Percentiles rank a stretch among this genome's conserved stretches.
These are phyloP conservation scores for Gonioctena quinquepunctata DNA, from an alignment of 1,140 invertebrate genomes.

Conservation along the genomic window DNA sequence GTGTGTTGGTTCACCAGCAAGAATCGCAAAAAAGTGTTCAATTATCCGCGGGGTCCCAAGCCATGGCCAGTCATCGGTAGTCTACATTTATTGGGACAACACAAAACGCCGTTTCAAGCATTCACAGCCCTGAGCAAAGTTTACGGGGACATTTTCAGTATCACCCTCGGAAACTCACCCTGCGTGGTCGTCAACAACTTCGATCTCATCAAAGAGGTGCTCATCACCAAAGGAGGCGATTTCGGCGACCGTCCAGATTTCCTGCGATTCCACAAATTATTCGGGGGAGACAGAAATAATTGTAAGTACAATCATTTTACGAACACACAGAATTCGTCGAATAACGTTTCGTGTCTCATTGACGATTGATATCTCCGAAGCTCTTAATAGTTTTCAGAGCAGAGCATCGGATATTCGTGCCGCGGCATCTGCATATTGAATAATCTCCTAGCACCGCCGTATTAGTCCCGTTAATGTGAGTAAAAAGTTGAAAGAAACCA, in stretches of 20 bases:
- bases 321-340: not conserved
- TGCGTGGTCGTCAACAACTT: conserved; percentile 80
- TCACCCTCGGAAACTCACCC: conserved; percentile 70
- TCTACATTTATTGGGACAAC: conserved; percentile 67
- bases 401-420: conserved; percentile 28
- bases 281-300: conserved; percentile 75
- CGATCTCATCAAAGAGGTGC: conserved; percentile 74
- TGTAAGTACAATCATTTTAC: conserved; percentile 64
- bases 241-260: conserved; percentile 84
- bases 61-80: conserved; percentile 74
- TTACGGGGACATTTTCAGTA: conserved; percentile 77
- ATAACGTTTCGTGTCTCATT: conserved; percentile 29
- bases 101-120: conserved; percentile 71
- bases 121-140: conserved; percentile 70
- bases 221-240: conserved; percentile 77
- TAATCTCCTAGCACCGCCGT: not conserved
- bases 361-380: conserved; percentile 34
- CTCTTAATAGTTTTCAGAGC: conserved; percentile 23
- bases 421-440: not conserved
- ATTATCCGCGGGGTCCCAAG: conserved; percentile 63
- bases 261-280: conserved; percentile 72
- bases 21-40: conserved; percentile 32
- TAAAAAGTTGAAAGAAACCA: conserved; percentile 34
- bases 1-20: conserved; percentile 41
- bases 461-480: conserved; percentile 33